Conservation (phyloP, 2,797 vertebrate species). For the Mionectes olivaceus region DNA sequence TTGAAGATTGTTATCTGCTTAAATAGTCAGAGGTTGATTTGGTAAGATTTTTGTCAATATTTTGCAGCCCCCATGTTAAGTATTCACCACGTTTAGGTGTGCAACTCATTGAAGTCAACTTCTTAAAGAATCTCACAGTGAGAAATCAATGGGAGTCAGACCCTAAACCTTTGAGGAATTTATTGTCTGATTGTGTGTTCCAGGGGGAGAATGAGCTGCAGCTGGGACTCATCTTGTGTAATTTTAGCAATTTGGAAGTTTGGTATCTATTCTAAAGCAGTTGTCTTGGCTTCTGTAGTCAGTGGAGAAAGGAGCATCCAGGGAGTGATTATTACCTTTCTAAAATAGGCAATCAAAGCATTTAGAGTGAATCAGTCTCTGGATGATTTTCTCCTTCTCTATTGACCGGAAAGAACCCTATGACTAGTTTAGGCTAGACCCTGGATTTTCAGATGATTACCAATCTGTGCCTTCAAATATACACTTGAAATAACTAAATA, state of each 20-base stretch:
- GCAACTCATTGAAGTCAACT: background rate
- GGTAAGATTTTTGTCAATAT: background rate
- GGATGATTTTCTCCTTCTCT: background rate
- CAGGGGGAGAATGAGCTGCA: background rate
- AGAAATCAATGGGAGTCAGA: slow-evolving; percentile 6
- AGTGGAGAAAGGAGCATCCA: background rate
- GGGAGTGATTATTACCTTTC: slow-evolving; percentile 35
- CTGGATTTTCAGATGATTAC: background rate
- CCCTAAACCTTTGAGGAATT: slow-evolving; percentile 26
- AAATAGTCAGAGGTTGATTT: rapidly evolving
- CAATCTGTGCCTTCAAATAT: background rate
- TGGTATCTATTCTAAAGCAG: slow-evolving; percentile 31
- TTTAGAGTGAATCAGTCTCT: background rate
- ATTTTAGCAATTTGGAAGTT: slow-evolving; percentile 44
- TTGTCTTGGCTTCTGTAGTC: background rate
- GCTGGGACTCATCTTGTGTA: slow-evolving; percentile 38
- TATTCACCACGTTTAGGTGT: background rate
- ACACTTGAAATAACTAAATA: background rate
- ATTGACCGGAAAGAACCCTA: background rate
- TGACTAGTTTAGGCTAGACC: background rate
- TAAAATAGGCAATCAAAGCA: slow-evolving; percentile 16
- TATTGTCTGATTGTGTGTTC: slow-evolving; percentile 13
- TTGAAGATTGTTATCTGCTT: background rate
- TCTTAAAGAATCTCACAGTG: background rate
- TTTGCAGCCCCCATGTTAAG: rapidly evolving